Evolutionary conservation across 2,797 vertebrate genomes (phyloP), one percentile per base, ranked within the genome.

Genomic region (Urosaurus nigricauda): DNA sequence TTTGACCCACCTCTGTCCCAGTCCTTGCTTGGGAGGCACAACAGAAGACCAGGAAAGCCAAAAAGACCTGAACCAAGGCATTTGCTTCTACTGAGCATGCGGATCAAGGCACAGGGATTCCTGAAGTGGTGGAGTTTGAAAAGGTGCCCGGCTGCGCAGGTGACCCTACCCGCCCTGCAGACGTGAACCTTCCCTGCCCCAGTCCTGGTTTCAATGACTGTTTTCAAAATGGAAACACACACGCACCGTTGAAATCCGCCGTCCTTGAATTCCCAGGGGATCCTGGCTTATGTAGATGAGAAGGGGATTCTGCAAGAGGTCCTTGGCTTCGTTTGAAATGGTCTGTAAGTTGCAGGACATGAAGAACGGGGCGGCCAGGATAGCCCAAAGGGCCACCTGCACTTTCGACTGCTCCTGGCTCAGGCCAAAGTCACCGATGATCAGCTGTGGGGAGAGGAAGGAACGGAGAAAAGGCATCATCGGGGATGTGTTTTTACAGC

Each of bases 371-470:
- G 92, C 87, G 35, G 89, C 90, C 83, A 96, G 74, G 84, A 94
- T 77, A 26, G 94, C 88, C 92, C 90, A 91, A 21, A 94, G 71
- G 7, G 92, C 92, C 80, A 89, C 24, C 75, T 94, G 92, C 51
- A 85, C 84, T 83, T 90, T 93, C 26, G 86, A 85, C 58, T 92
- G 87, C 68, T 94, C 91, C 56, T 88, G 75, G 35, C 90, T 91
- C 79, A 94, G 87, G n/a, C 89, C 92, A 85, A 94, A 94, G 90
- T 93, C 87, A 32, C 93, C 92, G 47, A 89, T 70, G 9, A 95
- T 86, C 13, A 95, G 78, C 86, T 93, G 75, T 26, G 47, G 43
- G 32, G 21, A 24, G 37, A 24, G 0, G 4, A 12, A 11, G 58
- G 17, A 21, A 16, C 6, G 5, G 19, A 83, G 29, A 53, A 29